Conservation (phyloP, 2,888 invertebrate genomes). For the Synergus japonicus region DNA sequence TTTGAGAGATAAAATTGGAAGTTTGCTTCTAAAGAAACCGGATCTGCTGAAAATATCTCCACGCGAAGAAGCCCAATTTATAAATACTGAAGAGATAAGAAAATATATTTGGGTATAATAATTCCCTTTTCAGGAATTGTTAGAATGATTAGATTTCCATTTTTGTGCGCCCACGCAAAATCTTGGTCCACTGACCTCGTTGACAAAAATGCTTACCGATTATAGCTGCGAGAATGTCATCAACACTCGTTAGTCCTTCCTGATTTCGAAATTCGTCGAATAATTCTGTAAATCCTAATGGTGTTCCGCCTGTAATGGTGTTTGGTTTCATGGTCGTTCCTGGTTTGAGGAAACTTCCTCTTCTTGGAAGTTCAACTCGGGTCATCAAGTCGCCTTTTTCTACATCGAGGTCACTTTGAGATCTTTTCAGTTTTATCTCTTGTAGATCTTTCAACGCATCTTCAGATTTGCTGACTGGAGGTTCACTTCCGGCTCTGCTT, state of each 20-base stretch:
- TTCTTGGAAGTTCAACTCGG: conserved; percentile 90
- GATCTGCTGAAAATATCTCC: conserved; percentile 8
- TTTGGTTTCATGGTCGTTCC: conserved; percentile 87
- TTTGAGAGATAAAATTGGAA: conserved; percentile 4
- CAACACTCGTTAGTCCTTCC: conserved; percentile 92
- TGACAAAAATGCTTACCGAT: conserved; percentile 78
- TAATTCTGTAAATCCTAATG: conserved; percentile 90
- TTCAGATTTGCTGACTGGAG: conserved; percentile 68
- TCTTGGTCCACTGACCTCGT: background rate
- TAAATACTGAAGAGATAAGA: background rate
- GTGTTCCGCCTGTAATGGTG: conserved; percentile 84
- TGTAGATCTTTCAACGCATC: conserved; percentile 51
- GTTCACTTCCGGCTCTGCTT: conserved; percentile 74
- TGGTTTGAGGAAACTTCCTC: conserved; percentile 91
- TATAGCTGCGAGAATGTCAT: conserved; percentile 92
- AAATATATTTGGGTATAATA: background rate
- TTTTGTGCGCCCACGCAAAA: background rate
- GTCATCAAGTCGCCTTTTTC: conserved; percentile 90
- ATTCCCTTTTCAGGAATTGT: background rate
- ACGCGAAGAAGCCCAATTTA: background rate
- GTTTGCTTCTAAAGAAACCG: background rate
- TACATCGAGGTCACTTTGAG: conserved; percentile 78
- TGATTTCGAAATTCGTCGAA: conserved; percentile 93
- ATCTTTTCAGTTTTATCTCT: conserved; percentile 77
- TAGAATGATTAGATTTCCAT: conserved; percentile 21